phyloP scores from a whole-genome alignment of 2,797 vertebrate species.

The Sarcoramphus papa region DNA sequence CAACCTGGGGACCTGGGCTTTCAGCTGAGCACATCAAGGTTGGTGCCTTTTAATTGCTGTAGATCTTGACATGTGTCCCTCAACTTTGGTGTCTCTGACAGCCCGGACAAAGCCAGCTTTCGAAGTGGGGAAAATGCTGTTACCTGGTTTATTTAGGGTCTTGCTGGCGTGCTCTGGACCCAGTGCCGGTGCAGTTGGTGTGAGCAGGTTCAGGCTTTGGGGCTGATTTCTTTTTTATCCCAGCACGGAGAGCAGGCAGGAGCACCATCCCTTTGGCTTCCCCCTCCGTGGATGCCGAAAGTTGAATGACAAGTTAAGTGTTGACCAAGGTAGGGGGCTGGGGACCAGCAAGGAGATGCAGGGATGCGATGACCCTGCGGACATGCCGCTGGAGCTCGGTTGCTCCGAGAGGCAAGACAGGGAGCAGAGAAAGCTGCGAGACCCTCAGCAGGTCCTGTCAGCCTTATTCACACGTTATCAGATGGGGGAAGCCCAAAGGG shows the following conservation, averaged over 20 bases:
- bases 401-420: neutral
- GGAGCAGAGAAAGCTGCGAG: conserved; percentile 38
- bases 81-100: neutral
- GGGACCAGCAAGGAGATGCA: neutral
- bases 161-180: neutral
- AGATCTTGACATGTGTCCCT: neutral
- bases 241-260: neutral
- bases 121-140: fast-evolving
- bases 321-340: neutral
- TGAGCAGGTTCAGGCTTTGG: neutral
- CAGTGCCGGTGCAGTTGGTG: fast-evolving
- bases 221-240: neutral
- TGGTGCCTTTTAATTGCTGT: conserved; percentile 13
- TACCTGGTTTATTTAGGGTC: neutral
- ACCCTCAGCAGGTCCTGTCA: conserved; percentile 64
- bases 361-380: neutral
- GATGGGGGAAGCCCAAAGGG: conserved; percentile 62
- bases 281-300: fast-evolving
- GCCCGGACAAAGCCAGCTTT: neutral
- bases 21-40: conserved; percentile 34
- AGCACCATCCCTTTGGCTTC: neutral
- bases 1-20: conserved; percentile 18
- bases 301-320: neutral
- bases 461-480: conserved; percentile 67
- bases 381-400: neutral